Evolutionary conservation across 2,888 invertebrate genomes (phyloP), one percentile per base, ranked within the genome.

Genomic region (Drosophila gaucha): DNA sequence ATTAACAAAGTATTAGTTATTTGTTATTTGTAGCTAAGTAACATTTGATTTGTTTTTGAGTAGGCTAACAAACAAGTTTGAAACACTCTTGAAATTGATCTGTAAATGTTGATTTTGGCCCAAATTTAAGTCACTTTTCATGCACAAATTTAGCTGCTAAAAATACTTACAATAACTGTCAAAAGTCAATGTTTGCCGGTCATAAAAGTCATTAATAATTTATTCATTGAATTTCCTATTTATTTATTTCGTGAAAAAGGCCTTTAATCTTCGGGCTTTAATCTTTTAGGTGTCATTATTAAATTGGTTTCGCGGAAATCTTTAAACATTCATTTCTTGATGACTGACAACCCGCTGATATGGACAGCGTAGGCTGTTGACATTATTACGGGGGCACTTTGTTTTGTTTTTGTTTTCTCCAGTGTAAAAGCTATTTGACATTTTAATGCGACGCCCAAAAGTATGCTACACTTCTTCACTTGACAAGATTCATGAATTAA

Each of bases 301-400:
- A 20, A 56, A 47, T 66, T 51, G n/a, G 14, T 14, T 41, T 44
- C 24, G 33, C 36, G 35, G 18, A 43, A 30, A 39, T 56, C 6
- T 41, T 47, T 31, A 28, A 43, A 43, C 16, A 72, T 52, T 66
- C 31, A 63, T 65, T 52, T 46, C 22, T 31, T 30, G 20, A 28
- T 50, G 44, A 47, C 24, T 30, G 54, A 28, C 20, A 41, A 18
- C 10, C 20, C 46, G 43, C 64, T 69, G 72, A 72, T 71, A 71
- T 33, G 22, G 30, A 12, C 36, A 14, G 31, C 35, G 8, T 33
- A 47, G 66, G 72, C 35, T 59, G 33, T 58, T 67, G 73, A 77
- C 60, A 43, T 56, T 56, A 14, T 31, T 18, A 6, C 39, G 6
- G 24, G n/a, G 16, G 8, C 24, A 26, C 9, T 35, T 52, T 51